Conservation (phyloP, 2,113 vertebrate genomes). For the Lutjanus erythropterus region DNA sequence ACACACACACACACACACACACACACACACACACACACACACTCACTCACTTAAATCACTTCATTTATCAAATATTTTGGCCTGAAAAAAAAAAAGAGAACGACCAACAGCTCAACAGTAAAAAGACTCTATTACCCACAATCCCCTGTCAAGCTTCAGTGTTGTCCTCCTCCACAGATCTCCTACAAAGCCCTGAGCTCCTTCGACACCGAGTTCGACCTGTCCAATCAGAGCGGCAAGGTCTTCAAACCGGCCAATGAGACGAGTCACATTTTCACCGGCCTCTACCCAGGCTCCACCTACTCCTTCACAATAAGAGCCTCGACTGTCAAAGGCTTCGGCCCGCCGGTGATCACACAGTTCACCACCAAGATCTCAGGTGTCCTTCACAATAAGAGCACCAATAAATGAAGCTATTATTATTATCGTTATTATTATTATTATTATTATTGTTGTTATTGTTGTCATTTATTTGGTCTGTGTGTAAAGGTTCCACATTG, state of each 20-base stretch:
- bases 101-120: too few relatives aligned
- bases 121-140: constrained; percentile 28
- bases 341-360: constrained; percentile 91
- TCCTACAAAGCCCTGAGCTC: constrained; percentile 98
- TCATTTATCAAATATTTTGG: too few relatives aligned
- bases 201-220: constrained; percentile 96
- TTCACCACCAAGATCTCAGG: constrained; percentile 99
- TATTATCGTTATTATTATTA: too few relatives aligned
- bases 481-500: too few relatives aligned
- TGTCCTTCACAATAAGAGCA: constrained; percentile 61
- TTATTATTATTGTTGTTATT: too few relatives aligned
- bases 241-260: constrained; percentile 96
- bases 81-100: too few relatives aligned
- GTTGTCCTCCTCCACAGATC: constrained; percentile 84
- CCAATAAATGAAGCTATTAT: too few relatives aligned
- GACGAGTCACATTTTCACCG: constrained; percentile 92
- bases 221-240: constrained; percentile 96
- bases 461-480: too few relatives aligned
- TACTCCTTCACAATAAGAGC: constrained; percentile 97
- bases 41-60: too few relatives aligned
- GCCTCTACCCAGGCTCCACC: constrained; percentile 94
- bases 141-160: neutral
- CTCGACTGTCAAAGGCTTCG: constrained; percentile 96
- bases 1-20: too few relatives aligned
- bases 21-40: too few relatives aligned